phyloP scores from a whole-genome alignment of 1,140 invertebrate species.

The Papilio aristodemus region DNA sequence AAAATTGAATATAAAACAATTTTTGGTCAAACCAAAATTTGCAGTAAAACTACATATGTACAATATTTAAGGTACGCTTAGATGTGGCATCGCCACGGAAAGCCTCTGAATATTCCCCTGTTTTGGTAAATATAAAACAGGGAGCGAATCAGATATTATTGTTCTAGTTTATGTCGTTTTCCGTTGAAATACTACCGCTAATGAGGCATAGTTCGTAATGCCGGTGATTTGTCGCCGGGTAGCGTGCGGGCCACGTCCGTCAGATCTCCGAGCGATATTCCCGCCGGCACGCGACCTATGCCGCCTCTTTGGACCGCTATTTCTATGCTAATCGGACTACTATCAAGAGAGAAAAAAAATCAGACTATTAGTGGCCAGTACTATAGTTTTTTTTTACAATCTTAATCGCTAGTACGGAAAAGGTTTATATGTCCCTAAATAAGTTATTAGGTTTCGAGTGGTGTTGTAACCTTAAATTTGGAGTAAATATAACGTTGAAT shows the following conservation, averaged over 20 bases:
- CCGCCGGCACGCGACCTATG: conserved; percentile 13
- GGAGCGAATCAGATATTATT: conserved; percentile 30
- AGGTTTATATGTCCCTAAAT: neutral
- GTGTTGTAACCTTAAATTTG: neutral
- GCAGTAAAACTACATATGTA: too few relatives aligned
- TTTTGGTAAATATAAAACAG: conserved; percentile 3
- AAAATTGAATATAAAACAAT: too few relatives aligned
- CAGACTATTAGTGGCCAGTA: conserved; percentile 19
- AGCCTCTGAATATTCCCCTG: too few relatives aligned
- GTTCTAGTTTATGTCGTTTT: conserved; percentile 49
- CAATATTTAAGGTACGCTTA: too few relatives aligned
- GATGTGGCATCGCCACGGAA: too few relatives aligned
- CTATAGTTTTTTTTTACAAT: neutral
- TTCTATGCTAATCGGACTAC: conserved; percentile 24
- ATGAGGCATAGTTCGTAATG: conserved; percentile 62
- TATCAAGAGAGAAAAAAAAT: neutral
- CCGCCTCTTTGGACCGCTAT: conserved; percentile 4
- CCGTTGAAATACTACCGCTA: conserved; percentile 56
- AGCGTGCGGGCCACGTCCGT: conserved; percentile 44
- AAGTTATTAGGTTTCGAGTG: neutral
- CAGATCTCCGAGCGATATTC: conserved; percentile 48
- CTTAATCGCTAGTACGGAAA: neutral
- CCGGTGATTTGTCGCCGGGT: conserved; percentile 64
- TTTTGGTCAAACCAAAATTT: too few relatives aligned
- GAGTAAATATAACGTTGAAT: neutral